Base-by-base conservation (phyloP, 2,113 vertebrate genomes). In the Setophaga petechia region DNA sequence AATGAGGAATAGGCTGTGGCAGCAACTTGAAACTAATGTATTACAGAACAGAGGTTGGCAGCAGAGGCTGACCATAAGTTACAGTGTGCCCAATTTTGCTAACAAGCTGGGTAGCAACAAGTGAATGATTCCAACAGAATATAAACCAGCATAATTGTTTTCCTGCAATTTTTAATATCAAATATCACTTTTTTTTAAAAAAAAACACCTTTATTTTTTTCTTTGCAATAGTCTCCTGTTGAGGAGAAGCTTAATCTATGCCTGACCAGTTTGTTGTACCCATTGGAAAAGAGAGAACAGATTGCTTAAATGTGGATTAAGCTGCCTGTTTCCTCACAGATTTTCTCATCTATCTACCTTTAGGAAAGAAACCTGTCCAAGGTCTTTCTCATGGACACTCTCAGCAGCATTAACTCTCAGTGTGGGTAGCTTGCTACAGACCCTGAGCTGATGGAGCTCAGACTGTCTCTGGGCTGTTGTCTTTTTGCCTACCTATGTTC, bases 91-190 rank as follows among this genome's bases (percentile, higher is more conserved):
- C 46, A 89, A 62, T 95, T 92, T 78, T 14, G n/a, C 62, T 86
- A 89, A 80, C 39, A 80, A 59, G 15, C 79, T 65, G 75, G 54
- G 65, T 72, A 91, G 61, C 63, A 81, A 59, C 0, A 3, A 88
- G 28, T 87, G 65, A 92, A 75, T 86, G 78, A 78, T 89, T 93
- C 80, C 93, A 96, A 54, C 1, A 15, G 58, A 90, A 84, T 68
- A 54, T 51, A 94, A 95, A 89, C 57, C 41, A 92, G 37, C 4
- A 13, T 78, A 92, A 93, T 63, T 78, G n/a, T 81, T 96, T 94
- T 88, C 73, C 91, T 95, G 85, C 30, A 89, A 82, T 95, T 95
- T 97, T 61, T 93, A 62, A 81, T 90, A 90, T 88, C 85, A 79
- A 93, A 78, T 86, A 84, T 69, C 44, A 43, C 25, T 74, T 28